A percentile compares a stretch with the other conserved stretches of the same genome.
Evolutionary conservation across 1,140 invertebrate genomes (phyloP).

Genomic region (Cydia fagiglandana): DNA sequence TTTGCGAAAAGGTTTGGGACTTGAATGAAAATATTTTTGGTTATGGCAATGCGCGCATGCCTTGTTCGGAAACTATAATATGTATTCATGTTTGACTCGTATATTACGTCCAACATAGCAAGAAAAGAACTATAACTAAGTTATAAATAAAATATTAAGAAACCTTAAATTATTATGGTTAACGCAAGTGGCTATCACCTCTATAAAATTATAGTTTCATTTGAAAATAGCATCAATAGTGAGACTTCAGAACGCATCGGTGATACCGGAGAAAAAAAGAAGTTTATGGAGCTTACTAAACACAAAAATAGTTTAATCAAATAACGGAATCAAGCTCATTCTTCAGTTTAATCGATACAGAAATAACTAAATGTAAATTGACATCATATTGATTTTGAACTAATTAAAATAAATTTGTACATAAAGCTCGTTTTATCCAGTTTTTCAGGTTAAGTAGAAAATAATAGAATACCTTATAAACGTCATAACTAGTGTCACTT

Average conservation of each 20-base stretch:
- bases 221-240: background rate
- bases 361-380: too few species aligned
- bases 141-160: background rate
- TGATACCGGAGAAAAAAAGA: background rate
- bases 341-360: too few species aligned
- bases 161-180: background rate
- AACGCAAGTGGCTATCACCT: background rate
- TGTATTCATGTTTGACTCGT: background rate
- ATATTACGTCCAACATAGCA: background rate
- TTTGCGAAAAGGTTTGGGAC: slow-evolving; percentile 7
- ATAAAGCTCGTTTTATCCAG: too few species aligned
- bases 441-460: background rate
- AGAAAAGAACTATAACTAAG: too few species aligned
- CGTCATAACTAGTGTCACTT: background rate
- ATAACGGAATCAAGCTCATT: too few species aligned
- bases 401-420: too few species aligned
- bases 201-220: background rate
- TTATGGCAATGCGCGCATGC: background rate
- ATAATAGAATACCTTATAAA: background rate
- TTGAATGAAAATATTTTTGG: background rate
- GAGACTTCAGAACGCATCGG: background rate
- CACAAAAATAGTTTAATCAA: background rate
- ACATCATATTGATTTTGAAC: too few species aligned
- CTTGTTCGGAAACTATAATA: background rate
- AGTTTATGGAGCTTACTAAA: background rate